A percentile compares a stretch with the other conserved stretches of the same genome.
These are phyloP conservation scores for Poeciliopsis paucimaculata DNA, from an alignment of 2,797 vertebrate species.

Conservation along the genomic window DNA sequence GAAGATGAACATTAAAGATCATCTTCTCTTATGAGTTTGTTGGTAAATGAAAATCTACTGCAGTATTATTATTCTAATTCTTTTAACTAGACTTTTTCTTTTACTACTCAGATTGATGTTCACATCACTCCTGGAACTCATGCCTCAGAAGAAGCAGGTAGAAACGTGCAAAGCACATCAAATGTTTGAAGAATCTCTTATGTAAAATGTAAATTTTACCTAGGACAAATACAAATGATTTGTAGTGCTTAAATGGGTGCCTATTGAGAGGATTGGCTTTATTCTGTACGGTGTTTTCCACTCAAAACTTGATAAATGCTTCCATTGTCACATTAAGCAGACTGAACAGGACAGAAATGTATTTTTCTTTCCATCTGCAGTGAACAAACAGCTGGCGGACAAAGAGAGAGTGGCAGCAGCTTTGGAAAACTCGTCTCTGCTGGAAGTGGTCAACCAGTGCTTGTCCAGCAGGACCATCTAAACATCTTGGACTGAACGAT, in stretches of 20 bases:
- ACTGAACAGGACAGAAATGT: background rate
- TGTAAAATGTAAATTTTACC: background rate
- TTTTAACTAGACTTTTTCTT: background rate
- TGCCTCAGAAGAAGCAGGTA: constrained; percentile 95
- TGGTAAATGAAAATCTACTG: background rate
- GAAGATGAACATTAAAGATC: background rate
- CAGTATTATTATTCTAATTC: background rate
- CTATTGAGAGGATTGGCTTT: background rate
- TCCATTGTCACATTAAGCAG: background rate
- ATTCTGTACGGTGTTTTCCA: background rate
- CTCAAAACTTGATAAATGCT: background rate
- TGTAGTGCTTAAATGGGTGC: background rate
- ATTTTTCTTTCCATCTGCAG: constrained; percentile 66
- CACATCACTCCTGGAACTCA: constrained; percentile 94
- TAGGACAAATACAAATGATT: background rate
- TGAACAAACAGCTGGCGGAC: constrained; percentile 97
- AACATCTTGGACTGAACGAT: constrained; percentile 23
- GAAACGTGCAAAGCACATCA: constrained; percentile 8
- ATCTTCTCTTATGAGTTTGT: background rate
- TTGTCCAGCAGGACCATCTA: constrained; percentile 79
- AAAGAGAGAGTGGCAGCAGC: constrained; percentile 97
- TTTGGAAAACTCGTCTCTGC: constrained; percentile 92
- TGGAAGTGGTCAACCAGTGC: constrained; percentile 98
- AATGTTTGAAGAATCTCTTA: background rate
- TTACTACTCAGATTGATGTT: constrained; percentile 88